Evolutionary conservation across 2,113 vertebrate genomes (phyloP).

Genomic region (Rhynchomys soricoides): DNA sequence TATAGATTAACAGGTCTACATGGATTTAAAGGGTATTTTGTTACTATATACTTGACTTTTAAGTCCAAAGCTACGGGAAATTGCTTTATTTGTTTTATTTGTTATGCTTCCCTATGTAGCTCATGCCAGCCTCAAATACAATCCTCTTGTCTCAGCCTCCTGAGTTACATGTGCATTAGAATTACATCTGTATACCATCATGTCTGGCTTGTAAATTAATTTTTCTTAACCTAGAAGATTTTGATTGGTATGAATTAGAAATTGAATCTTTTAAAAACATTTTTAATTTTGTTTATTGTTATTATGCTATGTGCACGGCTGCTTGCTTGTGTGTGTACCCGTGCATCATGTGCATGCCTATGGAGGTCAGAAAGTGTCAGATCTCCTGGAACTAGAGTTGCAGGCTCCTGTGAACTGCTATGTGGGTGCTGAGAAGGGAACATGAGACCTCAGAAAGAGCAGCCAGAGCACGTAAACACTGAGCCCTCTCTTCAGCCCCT

Average conservation of each 20-base stretch:
- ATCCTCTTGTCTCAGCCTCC: background rate
- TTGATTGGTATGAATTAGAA: conserved; percentile 1
- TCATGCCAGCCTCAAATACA: background rate
- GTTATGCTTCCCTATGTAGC: background rate
- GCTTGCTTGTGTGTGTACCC: too few relatives aligned
- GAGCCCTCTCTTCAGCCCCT: background rate
- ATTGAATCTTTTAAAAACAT: background rate
- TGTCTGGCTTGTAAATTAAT: background rate
- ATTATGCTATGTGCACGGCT: background rate
- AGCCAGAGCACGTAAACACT: background rate
- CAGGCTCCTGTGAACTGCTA: too few relatives aligned
- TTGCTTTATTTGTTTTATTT: background rate
- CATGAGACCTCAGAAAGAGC: background rate
- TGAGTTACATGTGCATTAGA: background rate
- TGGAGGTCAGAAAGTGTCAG: background rate
- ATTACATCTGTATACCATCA: background rate
- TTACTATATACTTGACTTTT: conserved; percentile 35
- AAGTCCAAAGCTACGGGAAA: background rate
- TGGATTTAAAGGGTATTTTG: background rate
- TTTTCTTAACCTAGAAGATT: conserved; percentile 4
- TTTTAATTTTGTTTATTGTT: background rate
- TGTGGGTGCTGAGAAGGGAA: background rate
- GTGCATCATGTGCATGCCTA: too few relatives aligned
- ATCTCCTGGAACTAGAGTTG: background rate
- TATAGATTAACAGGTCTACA: background rate